Evolutionary conservation across 2,113 vertebrate species (phyloP), one percentile per base, ranked within the genome.

Genomic region (Crotalus viridis): DNA sequence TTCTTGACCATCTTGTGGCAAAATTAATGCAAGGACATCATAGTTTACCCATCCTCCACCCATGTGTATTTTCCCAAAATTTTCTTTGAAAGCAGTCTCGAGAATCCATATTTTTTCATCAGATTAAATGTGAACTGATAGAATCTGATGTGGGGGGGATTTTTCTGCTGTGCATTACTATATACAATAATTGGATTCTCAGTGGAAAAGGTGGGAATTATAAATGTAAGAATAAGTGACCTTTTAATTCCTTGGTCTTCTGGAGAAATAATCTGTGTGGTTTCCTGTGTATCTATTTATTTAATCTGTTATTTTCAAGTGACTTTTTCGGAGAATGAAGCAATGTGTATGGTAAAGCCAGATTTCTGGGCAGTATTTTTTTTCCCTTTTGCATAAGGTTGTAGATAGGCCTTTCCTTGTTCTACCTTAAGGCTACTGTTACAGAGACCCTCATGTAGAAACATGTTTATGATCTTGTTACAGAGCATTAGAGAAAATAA

Each of bases 381-480:
- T 4, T 4, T 22, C 10, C 13, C 69, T 19, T 19, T 89, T 33
- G 12, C 69, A 57, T 85, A 3, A 81, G 26, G 33, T 81, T 57
- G 52, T 69, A 51, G 55, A 21, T 51, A 17, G 26, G 81, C n/a
- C 88, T 59, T 81, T 51, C 13, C 61, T 39, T 56, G 6, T 46
- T 12, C 43, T 26, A 21, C 24, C 19, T 59, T 93, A 89, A 61
- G 88, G 22, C 54, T 48, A n/a, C 39, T 88, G 59, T 86, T 88
- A 85, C 69, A 89, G 85, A 89, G 52, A 89, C 88, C 69, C 10
- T 52, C 92, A 86, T 89, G 92, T 48, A 90, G 28, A 24, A 33
- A 85, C 88, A 90, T 39, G 54, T 46, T n/a, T 85, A 17, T 17
- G 46, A 57, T 51, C 39, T 51, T 85, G 43, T 55, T 85, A 85